These are phyloP conservation scores for Acanthurus tractus DNA, from an alignment of 2,797 vertebrate genomes.

Conservation along the genomic window DNA sequence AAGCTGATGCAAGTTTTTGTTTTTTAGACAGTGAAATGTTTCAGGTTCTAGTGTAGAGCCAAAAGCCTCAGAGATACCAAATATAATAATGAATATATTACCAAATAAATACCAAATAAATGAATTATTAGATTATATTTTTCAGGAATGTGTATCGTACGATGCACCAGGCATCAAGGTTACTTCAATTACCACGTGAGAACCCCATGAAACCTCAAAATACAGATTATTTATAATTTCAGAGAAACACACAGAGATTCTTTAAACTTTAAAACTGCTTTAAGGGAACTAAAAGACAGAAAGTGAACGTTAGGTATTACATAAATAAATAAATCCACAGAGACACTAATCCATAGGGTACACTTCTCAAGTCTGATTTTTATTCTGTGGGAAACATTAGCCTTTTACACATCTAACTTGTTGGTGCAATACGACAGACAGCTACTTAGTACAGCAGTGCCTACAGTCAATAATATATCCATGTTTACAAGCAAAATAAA, in stretches of 20 bases:
- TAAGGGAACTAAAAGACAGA: not conserved
- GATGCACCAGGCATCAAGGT: not conserved
- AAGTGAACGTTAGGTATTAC: not conserved
- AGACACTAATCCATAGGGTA: constrained; percentile 29
- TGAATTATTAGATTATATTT: not conserved
- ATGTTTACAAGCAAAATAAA: constrained; percentile 74
- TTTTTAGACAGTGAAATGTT: not conserved
- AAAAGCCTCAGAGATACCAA: not conserved
- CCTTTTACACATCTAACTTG: constrained; percentile 69
- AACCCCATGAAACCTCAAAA: no score
- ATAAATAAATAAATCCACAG: constrained; percentile 21
- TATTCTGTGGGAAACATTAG: constrained; percentile 75
- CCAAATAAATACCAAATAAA: no score
- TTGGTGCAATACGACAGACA: constrained; percentile 70
- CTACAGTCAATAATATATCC: constrained; percentile 65
- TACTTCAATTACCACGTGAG: not conserved
- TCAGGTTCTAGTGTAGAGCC: not conserved
- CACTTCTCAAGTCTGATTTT: constrained; percentile 64
- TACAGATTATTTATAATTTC: no score
- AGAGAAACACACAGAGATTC: not conserved
- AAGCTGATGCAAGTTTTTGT: not conserved
- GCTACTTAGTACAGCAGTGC: constrained; percentile 70
- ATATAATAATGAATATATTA: not conserved
- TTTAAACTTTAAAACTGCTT: not conserved
- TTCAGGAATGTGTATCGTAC: no score